Conservation (phyloP, 2,113 vertebrate species). For the Chloropsis cyanopogon region DNA sequence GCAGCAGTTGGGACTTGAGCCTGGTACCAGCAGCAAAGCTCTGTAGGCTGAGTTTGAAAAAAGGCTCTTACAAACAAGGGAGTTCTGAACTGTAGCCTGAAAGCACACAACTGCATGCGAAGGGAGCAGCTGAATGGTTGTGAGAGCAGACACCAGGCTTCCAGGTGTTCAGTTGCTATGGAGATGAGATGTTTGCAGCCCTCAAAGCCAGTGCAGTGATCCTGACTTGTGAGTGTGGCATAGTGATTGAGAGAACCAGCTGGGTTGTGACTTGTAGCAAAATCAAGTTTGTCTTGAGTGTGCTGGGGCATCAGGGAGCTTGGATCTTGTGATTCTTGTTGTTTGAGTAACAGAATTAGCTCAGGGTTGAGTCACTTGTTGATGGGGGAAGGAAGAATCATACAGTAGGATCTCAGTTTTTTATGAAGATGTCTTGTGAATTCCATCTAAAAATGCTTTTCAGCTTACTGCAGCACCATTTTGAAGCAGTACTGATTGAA, state of each 20-base stretch:
- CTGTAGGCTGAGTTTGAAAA: background rate
- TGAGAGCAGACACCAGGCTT: background rate
- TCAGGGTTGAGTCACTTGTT: background rate
- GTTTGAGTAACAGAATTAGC: background rate
- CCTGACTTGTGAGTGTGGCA: background rate
- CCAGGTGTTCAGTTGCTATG: background rate
- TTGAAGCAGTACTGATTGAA: background rate
- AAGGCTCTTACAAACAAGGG: background rate
- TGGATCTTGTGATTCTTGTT: background rate
- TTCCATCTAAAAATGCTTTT: background rate
- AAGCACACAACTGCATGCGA: background rate
- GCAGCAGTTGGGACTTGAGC: background rate
- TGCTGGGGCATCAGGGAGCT: background rate
- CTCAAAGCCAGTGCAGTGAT: background rate
- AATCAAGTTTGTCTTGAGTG: background rate
- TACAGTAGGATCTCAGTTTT: background rate
- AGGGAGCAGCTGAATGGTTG: background rate
- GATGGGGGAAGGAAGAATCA: background rate
- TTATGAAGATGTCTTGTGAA: background rate
- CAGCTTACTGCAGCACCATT: background rate
- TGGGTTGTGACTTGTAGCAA: background rate
- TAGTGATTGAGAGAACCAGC: background rate
- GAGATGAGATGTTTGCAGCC: background rate
- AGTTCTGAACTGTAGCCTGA: background rate
- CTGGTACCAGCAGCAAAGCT: background rate